Percentiles rank a stretch among this genome's conserved stretches.
Evolutionary conservation across 2,797 vertebrate species (phyloP).

Genomic region (Halcyon chelicuti): DNA sequence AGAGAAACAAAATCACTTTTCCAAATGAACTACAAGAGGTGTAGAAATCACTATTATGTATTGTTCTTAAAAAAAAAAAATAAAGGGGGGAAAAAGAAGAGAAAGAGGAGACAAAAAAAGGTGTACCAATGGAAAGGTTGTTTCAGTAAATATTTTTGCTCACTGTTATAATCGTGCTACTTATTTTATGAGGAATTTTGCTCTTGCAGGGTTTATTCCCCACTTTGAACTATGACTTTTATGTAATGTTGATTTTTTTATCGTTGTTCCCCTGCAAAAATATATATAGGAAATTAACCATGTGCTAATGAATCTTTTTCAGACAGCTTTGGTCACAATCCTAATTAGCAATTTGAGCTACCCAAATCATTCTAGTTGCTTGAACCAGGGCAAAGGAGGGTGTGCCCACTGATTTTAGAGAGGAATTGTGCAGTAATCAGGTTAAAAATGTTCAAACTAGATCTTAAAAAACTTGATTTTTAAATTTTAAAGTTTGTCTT

Average conservation of each 20-base stretch:
- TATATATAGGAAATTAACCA: background rate
- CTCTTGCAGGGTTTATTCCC: fast-evolving
- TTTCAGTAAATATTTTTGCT: background rate
- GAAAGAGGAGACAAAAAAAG: background rate
- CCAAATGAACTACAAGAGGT: background rate
- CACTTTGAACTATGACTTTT: background rate
- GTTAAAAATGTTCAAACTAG: background rate
- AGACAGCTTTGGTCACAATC: background rate
- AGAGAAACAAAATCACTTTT: background rate
- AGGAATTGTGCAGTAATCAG: background rate
- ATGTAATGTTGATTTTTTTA: fast-evolving
- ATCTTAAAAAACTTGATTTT: fast-evolving
- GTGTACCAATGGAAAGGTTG: background rate
- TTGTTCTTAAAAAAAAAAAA: background rate
- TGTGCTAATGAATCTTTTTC: background rate
- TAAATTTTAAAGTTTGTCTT: background rate
- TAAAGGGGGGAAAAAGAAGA: background rate
- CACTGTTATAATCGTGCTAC: background rate
- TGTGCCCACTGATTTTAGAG: background rate
- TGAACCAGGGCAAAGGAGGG: background rate
- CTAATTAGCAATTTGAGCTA: background rate
- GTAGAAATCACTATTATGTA: background rate
- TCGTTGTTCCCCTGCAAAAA: background rate
- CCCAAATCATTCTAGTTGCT: background rate
- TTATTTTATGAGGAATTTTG: background rate